Evolutionary conservation across 2,113 vertebrate species (phyloP).

Genomic region (Centropristis striata): DNA sequence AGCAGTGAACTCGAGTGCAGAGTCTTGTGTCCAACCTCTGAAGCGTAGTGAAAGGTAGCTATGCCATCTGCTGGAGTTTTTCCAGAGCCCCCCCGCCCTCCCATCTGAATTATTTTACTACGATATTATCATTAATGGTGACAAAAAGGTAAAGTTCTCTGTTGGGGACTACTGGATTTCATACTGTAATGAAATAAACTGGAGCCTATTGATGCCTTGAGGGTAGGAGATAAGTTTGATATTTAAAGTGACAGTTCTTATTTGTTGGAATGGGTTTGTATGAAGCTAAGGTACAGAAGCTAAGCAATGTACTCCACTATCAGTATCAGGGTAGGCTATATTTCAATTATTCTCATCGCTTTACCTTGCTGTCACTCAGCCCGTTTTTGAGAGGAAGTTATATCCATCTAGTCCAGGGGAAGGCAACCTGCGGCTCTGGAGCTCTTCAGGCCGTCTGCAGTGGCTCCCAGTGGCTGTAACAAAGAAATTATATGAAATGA

Average conservation of each 20-base stretch:
- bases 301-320: no score
- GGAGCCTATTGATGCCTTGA: not conserved
- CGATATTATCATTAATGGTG: not conserved
- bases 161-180: not conserved
- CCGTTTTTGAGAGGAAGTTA: no score
- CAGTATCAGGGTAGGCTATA: no score
- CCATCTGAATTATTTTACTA: not conserved
- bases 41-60: constrained; percentile 91
- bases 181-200: not conserved
- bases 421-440: no score
- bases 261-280: no score
- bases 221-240: not conserved
- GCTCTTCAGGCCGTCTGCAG: no score
- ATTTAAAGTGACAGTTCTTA: not conserved
- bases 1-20: constrained; percentile 90
- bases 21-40: constrained; percentile 88
- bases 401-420: no score
- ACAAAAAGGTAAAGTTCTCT: not conserved
- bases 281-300: no score
- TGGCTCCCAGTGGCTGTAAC: no score
- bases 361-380: no score
- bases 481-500: no score
- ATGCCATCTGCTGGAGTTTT: constrained; percentile 73
- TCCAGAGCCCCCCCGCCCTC: constrained; percentile 13
- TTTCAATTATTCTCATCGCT: no score